These are phyloP conservation scores for Arge pagana DNA, from an alignment of 2,888 invertebrate genomes.

Conservation along the genomic window DNA sequence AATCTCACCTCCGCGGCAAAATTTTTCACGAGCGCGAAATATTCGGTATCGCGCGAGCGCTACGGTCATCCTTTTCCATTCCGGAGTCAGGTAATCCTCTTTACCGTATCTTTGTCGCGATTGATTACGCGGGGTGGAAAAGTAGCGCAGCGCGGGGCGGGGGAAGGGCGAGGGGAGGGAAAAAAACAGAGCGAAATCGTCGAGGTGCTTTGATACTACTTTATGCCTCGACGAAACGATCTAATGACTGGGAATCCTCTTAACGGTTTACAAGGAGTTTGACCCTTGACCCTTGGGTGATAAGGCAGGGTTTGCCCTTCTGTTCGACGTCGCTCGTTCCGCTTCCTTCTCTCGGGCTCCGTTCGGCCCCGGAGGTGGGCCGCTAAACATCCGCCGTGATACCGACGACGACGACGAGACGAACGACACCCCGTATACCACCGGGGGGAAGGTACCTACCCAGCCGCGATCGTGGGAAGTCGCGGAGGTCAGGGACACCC, in stretches of 20 bases:
- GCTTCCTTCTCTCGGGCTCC: background rate
- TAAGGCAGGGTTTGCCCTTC: background rate
- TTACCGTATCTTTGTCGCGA: conserved; percentile 19
- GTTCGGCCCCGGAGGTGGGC: no score
- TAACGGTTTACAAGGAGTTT: conserved; percentile 57
- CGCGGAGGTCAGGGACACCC: conserved; percentile 8
- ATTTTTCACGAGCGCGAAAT: no score
- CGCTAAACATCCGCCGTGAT: no score
- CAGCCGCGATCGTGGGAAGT: conserved; percentile 3
- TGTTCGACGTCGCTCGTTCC: conserved; percentile 8
- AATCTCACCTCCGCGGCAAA: no score
- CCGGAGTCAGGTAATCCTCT: conserved; percentile 17
- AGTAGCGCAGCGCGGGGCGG: background rate
- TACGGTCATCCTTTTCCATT: no score
- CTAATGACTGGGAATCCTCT: conserved; percentile 55
- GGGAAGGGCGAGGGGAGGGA: background rate
- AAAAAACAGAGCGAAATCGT: background rate
- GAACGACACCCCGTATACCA: no score
- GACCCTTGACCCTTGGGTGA: conserved; percentile 27
- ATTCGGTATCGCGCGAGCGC: no score
- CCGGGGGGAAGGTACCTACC: background rate
- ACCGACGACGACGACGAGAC: no score
- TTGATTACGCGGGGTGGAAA: conserved; percentile 16
- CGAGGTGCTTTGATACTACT: conserved; percentile 12
- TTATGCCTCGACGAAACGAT: conserved; percentile 40